Base-by-base conservation (phyloP, 2,888 invertebrate genomes). In the Dascillus cervinus region DNA sequence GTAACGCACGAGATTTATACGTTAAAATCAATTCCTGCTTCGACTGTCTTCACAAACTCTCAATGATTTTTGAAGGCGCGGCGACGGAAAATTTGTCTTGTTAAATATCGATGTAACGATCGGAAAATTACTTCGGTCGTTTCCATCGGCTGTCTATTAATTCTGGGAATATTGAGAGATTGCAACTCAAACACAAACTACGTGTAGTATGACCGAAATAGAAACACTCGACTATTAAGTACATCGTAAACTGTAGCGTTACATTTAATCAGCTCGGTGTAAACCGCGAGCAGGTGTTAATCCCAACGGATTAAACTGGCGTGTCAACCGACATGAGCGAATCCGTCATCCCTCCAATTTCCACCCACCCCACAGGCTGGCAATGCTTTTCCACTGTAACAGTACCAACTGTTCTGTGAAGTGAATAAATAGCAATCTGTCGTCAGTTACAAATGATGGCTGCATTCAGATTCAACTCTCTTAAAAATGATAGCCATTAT, bases 401-500 rank as follows among this genome's bases (percentile, higher is more conserved):
- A 40, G 32, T 37, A 44, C 43, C 46, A 42, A 46, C 47, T 49
- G 52, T 50, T 52, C 51, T 52, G 54, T 53, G 57, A 54, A 49
- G 49, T 45, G 53, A 43, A 61, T 60, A 56, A 60, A 61, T 61
- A 57, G 58, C 56, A 52, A 53, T 55, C 56, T 53, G 58, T 60
- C 58, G 50, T 46, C 50, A 46, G 39, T 50, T 56, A 58, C 59
- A 58, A 61, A 59, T 59, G 56, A 54, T 52, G 39, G 47, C 42
- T 46, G 56, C 51, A 53, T 56, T 54, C 51, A 52, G 53, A 53
- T 54, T 55, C 52, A 50, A 47, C 58, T 57, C 57, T 53, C 58
- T 62, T 62, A 62, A 64, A 62, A 62, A 62, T 64, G 61, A 60
- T 54, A 50, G 51, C 62, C 53, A 64, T 62, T 62, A 62, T 60